Base-by-base conservation (phyloP, 2,797 vertebrate genomes). In the Aphelocoma californica region DNA sequence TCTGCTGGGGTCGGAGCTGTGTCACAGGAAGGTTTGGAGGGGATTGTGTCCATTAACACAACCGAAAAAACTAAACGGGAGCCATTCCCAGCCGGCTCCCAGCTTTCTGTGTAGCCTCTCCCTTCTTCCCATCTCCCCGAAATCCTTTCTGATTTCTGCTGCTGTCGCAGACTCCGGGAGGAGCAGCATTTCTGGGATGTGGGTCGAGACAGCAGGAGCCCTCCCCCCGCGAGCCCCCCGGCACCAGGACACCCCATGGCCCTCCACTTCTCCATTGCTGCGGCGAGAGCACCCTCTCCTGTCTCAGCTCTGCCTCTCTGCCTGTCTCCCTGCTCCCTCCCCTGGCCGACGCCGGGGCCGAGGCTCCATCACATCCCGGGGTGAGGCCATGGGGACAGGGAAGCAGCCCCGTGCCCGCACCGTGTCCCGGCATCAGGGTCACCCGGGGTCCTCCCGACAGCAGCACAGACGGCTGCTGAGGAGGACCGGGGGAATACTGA, bases 231-330 rank as follows among this genome's bases (percentile, higher is more conserved):
- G 5, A 47, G 18, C 36, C 29, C 47, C 47, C 47, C 29, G 3
- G 32, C 25, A 1, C 64, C 54, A 34, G 82, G 29, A 70, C 65
- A 18, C 14, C 42, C 57, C 54, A 0, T 5, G 57, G 32, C 50
- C 51, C 81, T 78, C 8, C 21, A 0, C 1, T 0, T 5, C 60
- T 60, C 61, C 73, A 67, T 84, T 7, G 74, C 92, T 20, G 88
- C 51, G 4, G 77, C 67, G 7, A 90, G 66, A 96, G 95, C 96
- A 94, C 96, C 96, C 94, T 93, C 96, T 96, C 96, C 96, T 93
- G 95, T 93, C 95, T 84, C 88, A 31, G 83, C 58, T 24, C 58
- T 81, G 83, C 81, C 66, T 92, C 61, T 14, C 81, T 84, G 78
- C 32, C 29, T 32, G 31, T 3, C 10, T 72, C 85, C 66, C 62